Base-by-base conservation (phyloP, 2,888 invertebrate genomes). In the Caenorhabditis sp. region DNA sequence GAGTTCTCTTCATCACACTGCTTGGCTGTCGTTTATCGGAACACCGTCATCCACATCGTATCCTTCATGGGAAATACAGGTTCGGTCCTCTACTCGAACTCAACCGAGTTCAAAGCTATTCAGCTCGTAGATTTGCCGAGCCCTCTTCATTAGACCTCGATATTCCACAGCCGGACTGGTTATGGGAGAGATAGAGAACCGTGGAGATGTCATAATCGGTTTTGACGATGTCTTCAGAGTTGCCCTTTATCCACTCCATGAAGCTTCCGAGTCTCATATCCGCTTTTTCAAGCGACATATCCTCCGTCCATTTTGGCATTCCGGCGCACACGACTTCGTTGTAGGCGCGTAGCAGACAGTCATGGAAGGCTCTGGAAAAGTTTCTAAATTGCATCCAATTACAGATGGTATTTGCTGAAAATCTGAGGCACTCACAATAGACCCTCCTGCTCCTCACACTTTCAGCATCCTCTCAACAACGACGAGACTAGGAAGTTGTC, bases 241-340 rank as follows among this genome's bases (percentile, higher is more conserved):
- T 22, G 31, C 58, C 47, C 12, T 56, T 31, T 0, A 79, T 6
- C 79, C 79, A 79, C 14, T 22, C 56, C 8, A 16, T 10, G 19
- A 70, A 35, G 0, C 70, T 70, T 47, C 79, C 79, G 35, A 79
- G 54, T 26, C 79, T 35, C 1, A 51, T 19, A 19, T 58, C 44
- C 16, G 64, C 26, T 0, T 5, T 31, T 19, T 79, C 69, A n/a
- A 79, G 2, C 2, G 79, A 58, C 4, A 70, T 44, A 1, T 64
- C 70, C 16, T 8, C 26, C 19, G 56, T 72, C 79, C 79, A 79
- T 31, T 22, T 56, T 44, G 16, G 35, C 54, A 70, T 58, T 16
- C 70, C 79, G 12, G 10, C 19, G 10, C 38, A 16, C 2, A 72
- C 64, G 14, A 70, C 19, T 31, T 24, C 35, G 10, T 22, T 19